These are phyloP conservation scores for Scaptomyza reducta DNA, from an alignment of 2,888 invertebrate genomes.

Conservation along the genomic window DNA sequence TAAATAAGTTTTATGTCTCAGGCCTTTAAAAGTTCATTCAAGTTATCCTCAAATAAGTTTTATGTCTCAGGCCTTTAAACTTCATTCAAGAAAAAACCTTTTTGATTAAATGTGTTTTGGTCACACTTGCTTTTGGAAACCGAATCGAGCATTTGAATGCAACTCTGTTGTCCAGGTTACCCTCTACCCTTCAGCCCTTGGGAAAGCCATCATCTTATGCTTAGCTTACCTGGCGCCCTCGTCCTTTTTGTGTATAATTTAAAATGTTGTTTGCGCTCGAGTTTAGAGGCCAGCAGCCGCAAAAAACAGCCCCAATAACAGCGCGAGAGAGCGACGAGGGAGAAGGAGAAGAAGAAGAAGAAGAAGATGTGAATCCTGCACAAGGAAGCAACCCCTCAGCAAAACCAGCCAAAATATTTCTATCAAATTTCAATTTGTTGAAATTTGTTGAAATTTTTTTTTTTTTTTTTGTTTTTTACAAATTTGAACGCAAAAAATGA, in stretches of 20 bases:
- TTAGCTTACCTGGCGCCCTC: constrained; percentile 57
- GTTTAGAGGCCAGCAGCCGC: constrained; percentile 55
- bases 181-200: neutral
- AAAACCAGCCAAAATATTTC: constrained; percentile 66
- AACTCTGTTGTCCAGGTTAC: neutral
- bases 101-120: no score
- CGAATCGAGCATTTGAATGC: neutral
- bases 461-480: constrained; percentile 53
- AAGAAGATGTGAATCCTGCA: neutral
- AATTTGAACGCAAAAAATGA: constrained; percentile 33
- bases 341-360: neutral
- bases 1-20: neutral
- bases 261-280: constrained; percentile 69
- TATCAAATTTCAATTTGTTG: constrained; percentile 77
- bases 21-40: neutral
- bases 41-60: constrained; percentile 1
- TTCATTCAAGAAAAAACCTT: no score
- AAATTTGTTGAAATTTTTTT: no score
- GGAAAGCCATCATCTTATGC: constrained; percentile 1
- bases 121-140: neutral
- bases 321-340: neutral
- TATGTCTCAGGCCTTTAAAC: neutral
- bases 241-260: constrained; percentile 61
- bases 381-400: neutral
- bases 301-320: constrained; percentile 13